Conservation (phyloP, 35 echinoderm and acorn worm species). For the Ophiothrix spiculata region DNA sequence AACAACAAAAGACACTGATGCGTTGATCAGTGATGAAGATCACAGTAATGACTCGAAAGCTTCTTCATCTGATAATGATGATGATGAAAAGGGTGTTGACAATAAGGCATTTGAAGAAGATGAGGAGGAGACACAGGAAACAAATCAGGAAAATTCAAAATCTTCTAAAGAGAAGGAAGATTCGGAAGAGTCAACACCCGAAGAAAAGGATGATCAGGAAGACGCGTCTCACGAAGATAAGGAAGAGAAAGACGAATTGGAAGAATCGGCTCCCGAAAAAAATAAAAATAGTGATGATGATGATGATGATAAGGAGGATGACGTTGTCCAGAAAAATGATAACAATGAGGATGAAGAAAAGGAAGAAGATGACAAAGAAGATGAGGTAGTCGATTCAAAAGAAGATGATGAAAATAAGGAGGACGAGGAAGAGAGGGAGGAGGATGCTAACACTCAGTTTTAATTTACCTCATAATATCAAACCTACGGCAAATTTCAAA, state of each 20-base stretch:
- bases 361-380: background rate
- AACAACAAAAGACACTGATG: background rate
- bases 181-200: background rate
- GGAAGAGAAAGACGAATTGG: background rate
- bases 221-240: background rate
- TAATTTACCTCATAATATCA: too few species aligned
- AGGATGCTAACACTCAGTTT: background rate
- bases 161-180: background rate
- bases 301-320: conserved; percentile 2
- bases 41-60: background rate
- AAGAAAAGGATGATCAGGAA: background rate
- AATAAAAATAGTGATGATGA: background rate
- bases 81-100: background rate
- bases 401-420: background rate
- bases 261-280: background rate
- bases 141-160: background rate
- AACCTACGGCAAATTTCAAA: too few species aligned
- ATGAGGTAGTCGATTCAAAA: background rate
- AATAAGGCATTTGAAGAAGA: background rate
- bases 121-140: background rate
- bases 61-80: background rate
- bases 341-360: background rate
- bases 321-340: background rate
- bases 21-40: background rate
- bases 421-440: background rate